These are phyloP conservation scores for Pithys albifrons DNA, from an alignment of 2,113 vertebrate genomes.

Conservation along the genomic window DNA sequence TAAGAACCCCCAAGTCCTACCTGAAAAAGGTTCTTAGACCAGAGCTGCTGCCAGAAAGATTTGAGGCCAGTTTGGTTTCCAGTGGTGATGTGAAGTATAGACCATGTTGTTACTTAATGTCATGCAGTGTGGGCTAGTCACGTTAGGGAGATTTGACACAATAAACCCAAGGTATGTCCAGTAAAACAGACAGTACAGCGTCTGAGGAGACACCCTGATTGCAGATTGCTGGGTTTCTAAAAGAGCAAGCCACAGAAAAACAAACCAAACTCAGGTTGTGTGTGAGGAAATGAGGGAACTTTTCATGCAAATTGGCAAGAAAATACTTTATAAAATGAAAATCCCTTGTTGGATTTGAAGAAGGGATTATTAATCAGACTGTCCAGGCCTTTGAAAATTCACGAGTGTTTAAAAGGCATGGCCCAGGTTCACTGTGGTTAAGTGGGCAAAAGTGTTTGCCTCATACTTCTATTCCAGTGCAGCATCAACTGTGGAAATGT, in stretches of 20 bases:
- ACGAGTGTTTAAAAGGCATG: background rate
- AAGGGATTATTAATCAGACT: background rate
- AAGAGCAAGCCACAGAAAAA: background rate
- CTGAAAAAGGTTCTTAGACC: background rate
- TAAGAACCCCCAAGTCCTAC: fast-evolving
- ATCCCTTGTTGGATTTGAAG: background rate
- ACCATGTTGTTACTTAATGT: background rate
- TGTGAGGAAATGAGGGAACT: background rate
- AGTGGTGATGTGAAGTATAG: background rate
- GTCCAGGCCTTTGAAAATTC: background rate
- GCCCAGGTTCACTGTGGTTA: background rate
- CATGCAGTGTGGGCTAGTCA: background rate
- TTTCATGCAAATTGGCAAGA: background rate
- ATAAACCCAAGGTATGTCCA: background rate
- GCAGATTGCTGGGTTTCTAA: background rate
- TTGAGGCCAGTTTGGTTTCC: background rate
- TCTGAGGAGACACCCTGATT: background rate
- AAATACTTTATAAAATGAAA: conserved; percentile 1
- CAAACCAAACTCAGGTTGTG: background rate
- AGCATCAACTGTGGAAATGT: background rate
- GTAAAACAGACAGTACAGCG: background rate
- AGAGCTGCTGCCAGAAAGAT: background rate
- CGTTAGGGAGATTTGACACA: background rate
- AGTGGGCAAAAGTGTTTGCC: background rate
- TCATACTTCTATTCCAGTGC: background rate